Base-by-base conservation (phyloP, 2,888 invertebrate genomes). In the Trachelus tabidus region DNA sequence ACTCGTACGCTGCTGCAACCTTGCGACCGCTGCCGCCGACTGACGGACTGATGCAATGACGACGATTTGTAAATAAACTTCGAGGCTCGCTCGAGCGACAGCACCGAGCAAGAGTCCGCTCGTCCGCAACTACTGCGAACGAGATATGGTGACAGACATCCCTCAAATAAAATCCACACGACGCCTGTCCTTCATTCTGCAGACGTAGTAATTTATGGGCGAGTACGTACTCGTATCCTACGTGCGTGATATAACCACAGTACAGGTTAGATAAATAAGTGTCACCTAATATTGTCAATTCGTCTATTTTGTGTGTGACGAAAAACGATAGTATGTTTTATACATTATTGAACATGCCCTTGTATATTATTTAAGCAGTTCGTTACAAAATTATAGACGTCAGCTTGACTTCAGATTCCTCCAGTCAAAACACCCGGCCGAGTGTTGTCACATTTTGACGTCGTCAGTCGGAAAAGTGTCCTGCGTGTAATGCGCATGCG, bases 51-150 rank as follows among this genome's bases (percentile, higher is more conserved):
- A 78, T 73, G 80, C 80, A 78, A 76, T 73, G 73, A 37, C n/a
- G 69, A 73, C 77, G 73, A 77, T 79, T 79, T 77, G 79, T 77
- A 79, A 79, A 75, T 79, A 40, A 79, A 73, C 77, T 34, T 15
- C 56, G 56, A 56, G 56, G 56, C 23, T 56, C 56, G 56, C 56
- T 56, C 56, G 56, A 56, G 40, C 40, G 40, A 56, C 40, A 56
- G 23, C 40, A 2, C 40, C 23, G 9, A 56, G 56, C 56, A 23
- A 23, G 56, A 23, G 56, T 56, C 56, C 6, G 40, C 40, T 40
- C 15, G 40, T 40, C 15, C 23, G 23, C 23, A 56, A 23, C 23
- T 56, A 15, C 56, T 9, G 56, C 9, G 56, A 56, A 23, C 56
- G 56, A 56, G 23, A 56, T 56, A 56, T 3, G 56, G 23, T 23